Conservation (phyloP, 1,140 invertebrate species). For the Meloidogyne chitwoodi region DNA sequence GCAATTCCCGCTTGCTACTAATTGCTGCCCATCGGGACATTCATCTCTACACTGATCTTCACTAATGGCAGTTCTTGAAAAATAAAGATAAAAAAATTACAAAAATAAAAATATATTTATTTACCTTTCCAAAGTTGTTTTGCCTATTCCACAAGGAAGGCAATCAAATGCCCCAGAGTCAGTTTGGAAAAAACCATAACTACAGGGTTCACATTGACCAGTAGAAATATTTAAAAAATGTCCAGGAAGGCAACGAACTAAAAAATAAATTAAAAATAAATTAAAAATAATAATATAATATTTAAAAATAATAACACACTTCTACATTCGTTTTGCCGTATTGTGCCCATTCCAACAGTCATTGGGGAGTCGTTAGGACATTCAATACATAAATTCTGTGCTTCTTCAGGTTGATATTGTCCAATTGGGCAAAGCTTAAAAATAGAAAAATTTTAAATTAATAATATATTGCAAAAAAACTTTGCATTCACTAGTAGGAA, state of each 20-base stretch:
- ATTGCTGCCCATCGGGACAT: slow-evolving; percentile 66
- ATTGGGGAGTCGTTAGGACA: slow-evolving; percentile 16
- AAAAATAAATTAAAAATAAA: slow-evolving; percentile 35
- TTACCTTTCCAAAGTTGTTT: slow-evolving; percentile 77
- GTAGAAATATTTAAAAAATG: slow-evolving; percentile 63
- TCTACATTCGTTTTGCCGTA: slow-evolving; percentile 74
- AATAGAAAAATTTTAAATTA: not conserved
- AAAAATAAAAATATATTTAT: not conserved
- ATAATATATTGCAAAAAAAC: not conserved
- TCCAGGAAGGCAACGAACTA: slow-evolving; percentile 59
- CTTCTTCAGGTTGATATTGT: slow-evolving; percentile 86
- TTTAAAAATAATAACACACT: slow-evolving; percentile 62
- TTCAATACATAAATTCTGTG: slow-evolving; percentile 75
- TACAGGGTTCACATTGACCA: slow-evolving; percentile 80
- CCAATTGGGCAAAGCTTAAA: slow-evolving; percentile 75
- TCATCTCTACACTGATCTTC: slow-evolving; percentile 75
- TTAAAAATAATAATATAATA: not conserved
- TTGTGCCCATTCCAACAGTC: slow-evolving; percentile 24
- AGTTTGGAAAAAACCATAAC: slow-evolving; percentile 87
- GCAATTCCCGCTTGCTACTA: slow-evolving; percentile 74
- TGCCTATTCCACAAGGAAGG: slow-evolving; percentile 79
- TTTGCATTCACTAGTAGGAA: slow-evolving; percentile 69
- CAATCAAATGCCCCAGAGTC: slow-evolving; percentile 84
- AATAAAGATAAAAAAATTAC: not conserved
- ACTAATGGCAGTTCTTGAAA: slow-evolving; percentile 59